Base-by-base conservation (phyloP, 1,140 invertebrate genomes). In the Drosophila pruinosa region DNA sequence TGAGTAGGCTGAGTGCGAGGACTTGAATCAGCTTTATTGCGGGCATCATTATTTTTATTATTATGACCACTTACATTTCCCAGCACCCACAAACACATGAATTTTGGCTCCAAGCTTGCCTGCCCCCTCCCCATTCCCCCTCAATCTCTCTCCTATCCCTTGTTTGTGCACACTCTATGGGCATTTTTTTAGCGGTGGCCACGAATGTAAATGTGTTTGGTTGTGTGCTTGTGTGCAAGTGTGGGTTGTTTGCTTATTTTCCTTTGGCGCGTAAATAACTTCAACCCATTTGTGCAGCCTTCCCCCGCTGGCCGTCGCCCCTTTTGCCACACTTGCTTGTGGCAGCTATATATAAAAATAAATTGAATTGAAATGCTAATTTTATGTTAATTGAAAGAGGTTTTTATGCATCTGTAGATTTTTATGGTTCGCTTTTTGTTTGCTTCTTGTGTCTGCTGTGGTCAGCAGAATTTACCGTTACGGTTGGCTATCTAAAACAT, bases 21-120 rank as follows among this genome's bases (percentile, higher is more conserved):
- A 88, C 74, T 86, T 82, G 82, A 86, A 86, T 86, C 82, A 86
- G 82, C 82, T 86, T 86, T 86, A 86, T 86, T 86, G 82, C 82
- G 62, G 70, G 82, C 82, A 86, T 86, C 82, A 86, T 86, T 86
- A 86, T 86, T 86, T 86, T 86, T 86, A 86, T 86, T 86, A 86
- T 86, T 86, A 86, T 86, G 82, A 78, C 82, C 82, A 86, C 82
- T 86, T 86, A 86, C 82, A 86, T 82, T 82, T 81, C 54, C 65
- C 82, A 58, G 62, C 77, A 71, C 78, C 67, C 70, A 77, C 48
- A 59, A 28, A 59, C 47, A 54, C 64, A 86, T 86, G 81, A 85
- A 85, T 85, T 86, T 85, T 72, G 17, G 59, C 28, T 31, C 7
- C 19, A 28, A 21, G 12, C 34, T 39, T 24, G 39, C 3, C 38